A percentile compares a stretch with the other conserved stretches of the same genome.
Conservation (phyloP, 2,113 vertebrate species). For the Anolis sagrei region DNA sequence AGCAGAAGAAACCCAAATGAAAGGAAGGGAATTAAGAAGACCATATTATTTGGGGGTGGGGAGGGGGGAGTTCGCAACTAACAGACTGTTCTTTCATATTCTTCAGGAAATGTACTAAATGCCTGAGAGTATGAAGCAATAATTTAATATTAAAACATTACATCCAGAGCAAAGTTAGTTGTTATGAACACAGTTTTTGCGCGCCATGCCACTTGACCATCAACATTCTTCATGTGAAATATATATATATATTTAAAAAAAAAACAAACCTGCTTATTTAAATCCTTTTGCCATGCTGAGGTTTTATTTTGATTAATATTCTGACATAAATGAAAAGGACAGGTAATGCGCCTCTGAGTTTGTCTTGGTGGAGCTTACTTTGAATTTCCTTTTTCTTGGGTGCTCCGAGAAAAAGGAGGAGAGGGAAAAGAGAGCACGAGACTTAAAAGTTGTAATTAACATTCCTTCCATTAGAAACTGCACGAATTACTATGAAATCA, state of each 20-base stretch:
- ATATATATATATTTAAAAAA: background rate
- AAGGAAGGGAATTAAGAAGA: background rate
- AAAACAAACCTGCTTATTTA: conserved; percentile 8
- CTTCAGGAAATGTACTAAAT: background rate
- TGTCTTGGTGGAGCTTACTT: conserved; percentile 46
- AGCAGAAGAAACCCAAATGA: background rate
- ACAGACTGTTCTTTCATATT: background rate
- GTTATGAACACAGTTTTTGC: conserved; percentile 3
- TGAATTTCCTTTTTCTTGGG: conserved; percentile 33
- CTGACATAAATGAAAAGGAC: conserved; percentile 10
- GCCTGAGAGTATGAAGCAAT: background rate
- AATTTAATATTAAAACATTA: conserved; percentile 1
- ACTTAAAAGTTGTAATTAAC: conserved; percentile 31
- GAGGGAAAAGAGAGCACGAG: background rate
- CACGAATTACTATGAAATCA: background rate
- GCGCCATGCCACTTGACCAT: conserved; percentile 1
- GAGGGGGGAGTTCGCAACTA: background rate
- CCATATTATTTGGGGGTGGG: background rate
- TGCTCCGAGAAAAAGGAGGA: conserved; percentile 11
- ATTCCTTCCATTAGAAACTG: conserved; percentile 44
- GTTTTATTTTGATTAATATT: conserved; percentile 45
- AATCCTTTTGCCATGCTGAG: conserved; percentile 1
- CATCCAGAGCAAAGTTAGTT: background rate
- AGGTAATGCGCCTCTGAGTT: conserved; percentile 22
- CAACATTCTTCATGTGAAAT: background rate